Percentiles rank a stretch among this genome's conserved stretches.
These are phyloP conservation scores for Resseliella maxima DNA, from an alignment of 2,888 invertebrate genomes.

Conservation along the genomic window DNA sequence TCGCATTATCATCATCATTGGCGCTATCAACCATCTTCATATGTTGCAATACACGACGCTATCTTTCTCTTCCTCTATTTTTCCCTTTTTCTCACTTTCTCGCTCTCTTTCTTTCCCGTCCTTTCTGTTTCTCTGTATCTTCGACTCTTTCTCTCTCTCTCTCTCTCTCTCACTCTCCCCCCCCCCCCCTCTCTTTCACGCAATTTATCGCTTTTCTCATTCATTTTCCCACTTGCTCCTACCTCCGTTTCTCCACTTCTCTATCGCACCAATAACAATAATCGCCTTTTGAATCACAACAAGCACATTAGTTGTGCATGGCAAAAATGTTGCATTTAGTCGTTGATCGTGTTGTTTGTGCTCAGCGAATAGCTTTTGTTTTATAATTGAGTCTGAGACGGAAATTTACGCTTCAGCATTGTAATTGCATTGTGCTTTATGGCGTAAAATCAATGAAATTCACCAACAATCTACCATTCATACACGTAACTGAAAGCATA, in stretches of 20 bases:
- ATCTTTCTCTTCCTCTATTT: neutral
- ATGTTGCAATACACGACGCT: neutral
- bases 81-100: no score
- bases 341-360: neutral
- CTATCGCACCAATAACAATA: neutral
- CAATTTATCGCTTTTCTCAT: no score
- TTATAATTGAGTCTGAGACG: constrained; percentile 5
- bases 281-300: neutral
- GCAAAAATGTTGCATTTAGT: neutral
- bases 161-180: no score
- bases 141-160: no score
- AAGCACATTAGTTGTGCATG: neutral
- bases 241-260: no score
- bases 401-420: constrained; percentile 2
- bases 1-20: constrained; percentile 20
- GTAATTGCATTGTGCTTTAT: constrained; percentile 8
- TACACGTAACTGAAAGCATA: no score
- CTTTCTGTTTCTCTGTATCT: no score
- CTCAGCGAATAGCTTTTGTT: neutral
- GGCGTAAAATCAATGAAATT: constrained; percentile 13
- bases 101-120: no score
- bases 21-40: neutral
- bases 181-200: no score
- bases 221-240: no score
- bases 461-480: neutral